Base-by-base conservation (phyloP, 1,140 invertebrate species). In the Dolichoris vasculosae region DNA sequence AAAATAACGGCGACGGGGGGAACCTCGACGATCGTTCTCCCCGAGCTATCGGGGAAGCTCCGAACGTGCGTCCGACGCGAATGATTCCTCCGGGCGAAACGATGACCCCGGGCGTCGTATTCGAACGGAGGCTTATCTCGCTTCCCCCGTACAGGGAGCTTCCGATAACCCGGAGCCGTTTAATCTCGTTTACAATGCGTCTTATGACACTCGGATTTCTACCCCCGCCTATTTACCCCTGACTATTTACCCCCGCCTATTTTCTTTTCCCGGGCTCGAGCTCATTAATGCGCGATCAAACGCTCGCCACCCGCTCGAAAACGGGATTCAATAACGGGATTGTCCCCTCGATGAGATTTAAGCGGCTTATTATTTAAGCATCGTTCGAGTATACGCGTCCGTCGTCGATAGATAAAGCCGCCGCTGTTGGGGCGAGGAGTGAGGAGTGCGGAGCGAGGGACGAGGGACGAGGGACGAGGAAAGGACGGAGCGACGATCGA, bases 51-150 rank as follows among this genome's bases (percentile, higher is more conserved):
- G 11, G 15, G 2, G 23, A 4, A 9, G 55, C 55, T 59, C 9
- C 4, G 23, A 1, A 26, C 55, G 3, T 59, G 23, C 23, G 20
- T n/a, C 23, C 23, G 20, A 55, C 20, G 2, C 51, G 2, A 55
- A 20, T 17, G 51, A 20, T 17, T 55, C 51, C 51, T 55, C 20
- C 11, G 20, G 11, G 51, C 51, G 9, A 55, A 55, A 17, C 51
- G 20, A 17, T 26, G 23, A n/a, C 69, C 38, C 40, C 23, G 38
- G 69, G 38, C 38, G 69, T 43, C 69, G 26, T 23, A 38, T 55
- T 63, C 51, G 8, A 35, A 13, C 7, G 77, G 43, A 30, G 35
- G 77, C 77, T 79, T 79, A 79, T 79, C 77, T 79, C 77, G 77
- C 77, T 20, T 48, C 30, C 75, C 43, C 35, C n/a, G 6, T 26